phyloP scores from a whole-genome alignment of 2,888 invertebrate species.

The Hydraecia micacea region DNA sequence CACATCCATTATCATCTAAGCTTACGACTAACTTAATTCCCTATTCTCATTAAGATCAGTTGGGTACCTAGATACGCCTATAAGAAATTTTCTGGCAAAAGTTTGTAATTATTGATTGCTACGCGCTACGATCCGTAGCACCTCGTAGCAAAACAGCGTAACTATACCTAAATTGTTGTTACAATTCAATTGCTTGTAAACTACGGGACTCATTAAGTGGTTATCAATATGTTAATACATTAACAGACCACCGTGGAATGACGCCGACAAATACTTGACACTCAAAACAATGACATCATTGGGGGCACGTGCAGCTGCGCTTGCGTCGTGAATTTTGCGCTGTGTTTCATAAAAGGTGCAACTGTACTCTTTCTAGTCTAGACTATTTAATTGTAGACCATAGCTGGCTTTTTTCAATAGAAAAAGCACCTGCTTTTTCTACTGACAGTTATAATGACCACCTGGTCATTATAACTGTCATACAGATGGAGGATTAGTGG shows the following conservation, averaged over 20 bases:
- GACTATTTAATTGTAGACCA: neutral
- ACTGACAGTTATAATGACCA: too few species aligned
- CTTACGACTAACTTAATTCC: too few species aligned
- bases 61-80: neutral
- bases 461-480: neutral
- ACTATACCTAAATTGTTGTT: neutral
- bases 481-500: too few species aligned
- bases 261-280: conserved; percentile 63
- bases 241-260: conserved; percentile 78
- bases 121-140: conserved; percentile 48
- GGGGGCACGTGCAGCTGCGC: conserved; percentile 86
- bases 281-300: conserved; percentile 78
- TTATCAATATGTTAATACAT: conserved; percentile 81
- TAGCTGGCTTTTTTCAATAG: neutral
- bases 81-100: neutral
- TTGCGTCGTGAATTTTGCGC: conserved; percentile 46
- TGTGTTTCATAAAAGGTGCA: neutral
- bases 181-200: conserved; percentile 21
- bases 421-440: too few species aligned
- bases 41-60: neutral
- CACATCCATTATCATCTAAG: too few species aligned
- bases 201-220: conserved; percentile 78
- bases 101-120: conserved; percentile 6
- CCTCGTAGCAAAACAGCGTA: conserved; percentile 26
- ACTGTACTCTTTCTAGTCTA: neutral